Evolutionary conservation across 2,113 vertebrate genomes (phyloP).

Genomic region (Apteryx mantelli): DNA sequence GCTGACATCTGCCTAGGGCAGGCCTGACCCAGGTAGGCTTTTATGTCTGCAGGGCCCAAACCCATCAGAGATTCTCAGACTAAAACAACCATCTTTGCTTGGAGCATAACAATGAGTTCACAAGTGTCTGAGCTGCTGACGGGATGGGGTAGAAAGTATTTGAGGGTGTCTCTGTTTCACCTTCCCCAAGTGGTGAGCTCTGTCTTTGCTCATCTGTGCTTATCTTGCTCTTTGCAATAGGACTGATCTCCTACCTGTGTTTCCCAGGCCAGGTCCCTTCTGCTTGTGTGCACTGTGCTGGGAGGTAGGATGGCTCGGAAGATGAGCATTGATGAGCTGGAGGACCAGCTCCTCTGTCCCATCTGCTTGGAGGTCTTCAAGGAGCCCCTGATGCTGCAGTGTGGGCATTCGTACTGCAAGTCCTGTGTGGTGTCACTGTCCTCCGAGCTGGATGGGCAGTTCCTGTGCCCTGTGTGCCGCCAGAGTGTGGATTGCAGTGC

Average conservation of each 20-base stretch:
- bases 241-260: not conserved
- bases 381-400: conserved; percentile 85
- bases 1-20: not conserved
- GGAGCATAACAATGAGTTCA: not conserved
- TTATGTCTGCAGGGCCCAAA: not conserved
- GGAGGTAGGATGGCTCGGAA: conserved; percentile 77
- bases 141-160: too few relatives aligned
- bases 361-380: conserved; percentile 85
- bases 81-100: not conserved
- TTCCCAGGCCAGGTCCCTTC: not conserved
- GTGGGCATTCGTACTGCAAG: conserved; percentile 85
- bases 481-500: conserved; percentile 74
- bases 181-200: not conserved
- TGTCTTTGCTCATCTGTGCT: not conserved
- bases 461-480: conserved; percentile 83
- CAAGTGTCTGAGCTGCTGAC: not conserved
- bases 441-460: conserved; percentile 58
- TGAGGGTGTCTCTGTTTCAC: not conserved
- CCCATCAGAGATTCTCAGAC: accelerated
- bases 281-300: not conserved
- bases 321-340: conserved; percentile 71
- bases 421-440: conserved; percentile 77
- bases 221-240: not conserved
- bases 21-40: too few relatives aligned
- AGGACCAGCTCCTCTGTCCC: conserved; percentile 84